Evolutionary conservation across 2,113 vertebrate species (phyloP).

Genomic region (Aegotheles bennettii): DNA sequence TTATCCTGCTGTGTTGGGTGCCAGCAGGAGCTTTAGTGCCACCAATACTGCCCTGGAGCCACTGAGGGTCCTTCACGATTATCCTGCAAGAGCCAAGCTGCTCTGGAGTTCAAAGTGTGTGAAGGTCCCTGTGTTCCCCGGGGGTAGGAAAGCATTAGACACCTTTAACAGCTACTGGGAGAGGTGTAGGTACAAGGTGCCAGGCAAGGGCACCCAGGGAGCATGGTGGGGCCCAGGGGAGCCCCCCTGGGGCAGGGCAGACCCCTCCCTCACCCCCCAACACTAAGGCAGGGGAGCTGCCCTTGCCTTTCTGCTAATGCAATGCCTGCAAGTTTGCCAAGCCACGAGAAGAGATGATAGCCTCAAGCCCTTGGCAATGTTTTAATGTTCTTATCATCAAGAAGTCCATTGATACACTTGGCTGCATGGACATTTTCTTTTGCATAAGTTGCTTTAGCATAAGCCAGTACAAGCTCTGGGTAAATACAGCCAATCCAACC

Average conservation of each 20-base stretch:
- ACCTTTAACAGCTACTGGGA: background rate
- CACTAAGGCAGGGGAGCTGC: background rate
- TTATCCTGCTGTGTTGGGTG: background rate
- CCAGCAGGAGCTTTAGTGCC: background rate
- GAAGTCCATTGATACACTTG: background rate
- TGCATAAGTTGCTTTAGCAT: background rate
- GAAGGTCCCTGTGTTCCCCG: background rate
- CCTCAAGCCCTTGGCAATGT: background rate
- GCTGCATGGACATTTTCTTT: background rate
- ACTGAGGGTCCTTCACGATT: background rate
- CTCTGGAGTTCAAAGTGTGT: rapidly evolving
- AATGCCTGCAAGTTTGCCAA: background rate
- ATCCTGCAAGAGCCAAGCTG: background rate
- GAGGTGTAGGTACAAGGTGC: background rate
- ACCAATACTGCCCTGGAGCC: background rate
- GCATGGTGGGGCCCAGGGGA: background rate
- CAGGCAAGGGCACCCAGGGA: background rate
- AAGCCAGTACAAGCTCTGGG: background rate
- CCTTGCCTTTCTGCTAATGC: background rate
- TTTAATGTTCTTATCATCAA: background rate
- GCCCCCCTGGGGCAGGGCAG: background rate
- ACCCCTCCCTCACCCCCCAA: background rate
- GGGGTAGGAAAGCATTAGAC: background rate
- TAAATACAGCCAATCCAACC: background rate
- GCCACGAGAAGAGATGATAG: background rate